Conservation (phyloP, 2,888 invertebrate genomes). For the Pristionchus arcanus region DNA sequence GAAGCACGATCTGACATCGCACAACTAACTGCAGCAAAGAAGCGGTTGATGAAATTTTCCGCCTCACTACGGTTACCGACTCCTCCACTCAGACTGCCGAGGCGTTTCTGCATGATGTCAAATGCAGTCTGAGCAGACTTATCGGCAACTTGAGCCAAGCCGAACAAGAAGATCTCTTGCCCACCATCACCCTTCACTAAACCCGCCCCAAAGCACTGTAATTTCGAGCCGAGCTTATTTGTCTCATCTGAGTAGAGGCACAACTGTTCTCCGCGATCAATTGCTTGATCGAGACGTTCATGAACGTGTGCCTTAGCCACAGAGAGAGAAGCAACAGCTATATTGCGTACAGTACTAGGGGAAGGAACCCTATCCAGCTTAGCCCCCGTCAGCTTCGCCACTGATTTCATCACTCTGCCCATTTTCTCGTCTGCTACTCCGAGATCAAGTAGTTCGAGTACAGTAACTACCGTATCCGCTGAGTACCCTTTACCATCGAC, state of each 20-base stretch:
- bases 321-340: background rate
- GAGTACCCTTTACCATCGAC: background rate
- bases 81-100: background rate
- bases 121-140: slow-evolving; percentile 39
- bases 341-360: slow-evolving; percentile 14
- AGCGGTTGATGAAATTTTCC: background rate
- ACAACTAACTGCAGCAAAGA: background rate
- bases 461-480: background rate
- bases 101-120: background rate
- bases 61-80: background rate
- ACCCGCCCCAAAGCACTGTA: slow-evolving; percentile 40
- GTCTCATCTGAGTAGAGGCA: too few relatives aligned
- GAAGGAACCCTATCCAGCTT: too few relatives aligned
- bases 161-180: slow-evolving; percentile 23
- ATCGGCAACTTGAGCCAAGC: slow-evolving; percentile 27
- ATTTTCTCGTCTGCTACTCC: slow-evolving; percentile 38
- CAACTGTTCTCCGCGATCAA: too few relatives aligned
- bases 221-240: too few relatives aligned
- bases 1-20: slow-evolving; percentile 4
- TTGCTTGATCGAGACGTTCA: slow-evolving; percentile 9
- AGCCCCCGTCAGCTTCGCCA: slow-evolving; percentile 14
- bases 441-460: slow-evolving; percentile 14
- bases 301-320: slow-evolving; percentile 21
- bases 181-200: slow-evolving; percentile 9
- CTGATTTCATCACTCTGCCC: slow-evolving; percentile 8